Percentiles rank a stretch among this genome's conserved stretches.
Conservation (phyloP, 1,140 invertebrate species). For the Drosophila serrata region DNA sequence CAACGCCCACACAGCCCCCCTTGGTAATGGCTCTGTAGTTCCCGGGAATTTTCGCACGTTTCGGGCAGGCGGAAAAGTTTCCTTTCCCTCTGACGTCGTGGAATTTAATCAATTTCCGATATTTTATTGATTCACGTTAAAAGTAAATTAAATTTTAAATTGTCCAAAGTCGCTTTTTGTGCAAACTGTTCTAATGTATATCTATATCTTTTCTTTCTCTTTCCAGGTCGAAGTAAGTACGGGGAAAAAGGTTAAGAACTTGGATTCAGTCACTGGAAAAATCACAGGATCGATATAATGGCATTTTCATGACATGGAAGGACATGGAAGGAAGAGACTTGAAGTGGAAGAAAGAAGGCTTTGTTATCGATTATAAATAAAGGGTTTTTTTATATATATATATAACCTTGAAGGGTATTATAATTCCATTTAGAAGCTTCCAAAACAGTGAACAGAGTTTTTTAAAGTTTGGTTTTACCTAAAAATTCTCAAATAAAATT, state of each 20-base stretch:
- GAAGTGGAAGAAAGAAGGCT: background rate
- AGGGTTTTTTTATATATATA: no score
- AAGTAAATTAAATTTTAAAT: constrained; percentile 74
- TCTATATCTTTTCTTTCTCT: constrained; percentile 49
- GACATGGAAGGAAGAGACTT: no score
- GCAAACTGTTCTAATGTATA: constrained; percentile 37
- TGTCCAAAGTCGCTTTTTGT: constrained; percentile 19
- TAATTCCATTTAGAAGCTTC: no score
- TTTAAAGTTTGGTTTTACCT: no score
- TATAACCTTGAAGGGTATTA: no score
- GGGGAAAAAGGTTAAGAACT: background rate
- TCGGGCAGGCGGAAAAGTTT: constrained; percentile 46
- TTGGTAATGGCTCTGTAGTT: constrained; percentile 3
- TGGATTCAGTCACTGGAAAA: constrained; percentile 9
- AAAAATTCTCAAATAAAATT: no score
- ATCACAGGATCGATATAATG: constrained; percentile 20
- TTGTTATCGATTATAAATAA: no score
- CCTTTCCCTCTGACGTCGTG: constrained; percentile 34
- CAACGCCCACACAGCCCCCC: background rate
- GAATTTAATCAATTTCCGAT: constrained; percentile 85
- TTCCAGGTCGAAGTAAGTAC: constrained; percentile 85
- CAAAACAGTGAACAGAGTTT: no score
- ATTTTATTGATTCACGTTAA: constrained; percentile 85
- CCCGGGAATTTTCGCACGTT: constrained; percentile 74
- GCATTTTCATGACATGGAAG: background rate